phyloP scores from a whole-genome alignment of 2,888 invertebrate species.

The Deroplatys truncata region DNA sequence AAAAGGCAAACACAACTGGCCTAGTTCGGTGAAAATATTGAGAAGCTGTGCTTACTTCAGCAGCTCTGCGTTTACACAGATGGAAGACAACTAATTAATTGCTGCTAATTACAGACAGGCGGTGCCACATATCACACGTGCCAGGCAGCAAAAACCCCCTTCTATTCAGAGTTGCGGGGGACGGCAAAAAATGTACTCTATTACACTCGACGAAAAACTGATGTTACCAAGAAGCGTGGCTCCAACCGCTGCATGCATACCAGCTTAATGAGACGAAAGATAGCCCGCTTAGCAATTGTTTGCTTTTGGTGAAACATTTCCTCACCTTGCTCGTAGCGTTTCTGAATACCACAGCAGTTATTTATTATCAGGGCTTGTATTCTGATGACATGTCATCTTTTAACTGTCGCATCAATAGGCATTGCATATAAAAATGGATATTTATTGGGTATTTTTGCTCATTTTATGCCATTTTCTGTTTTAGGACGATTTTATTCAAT shows the following conservation, averaged over 20 bases:
- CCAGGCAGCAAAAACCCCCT: background rate
- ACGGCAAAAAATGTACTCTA: background rate
- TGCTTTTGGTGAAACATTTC: no score
- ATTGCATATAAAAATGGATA: no score
- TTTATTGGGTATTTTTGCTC: no score
- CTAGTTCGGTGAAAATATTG: background rate
- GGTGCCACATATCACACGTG: background rate
- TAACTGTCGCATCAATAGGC: no score
- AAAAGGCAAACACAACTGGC: background rate
- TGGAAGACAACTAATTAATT: background rate
- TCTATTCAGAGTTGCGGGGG: background rate
- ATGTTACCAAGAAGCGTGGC: background rate
- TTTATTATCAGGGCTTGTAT: no score
- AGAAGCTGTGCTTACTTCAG: background rate
- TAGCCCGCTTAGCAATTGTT: background rate
- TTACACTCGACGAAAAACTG: background rate
- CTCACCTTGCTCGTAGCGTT: no score
- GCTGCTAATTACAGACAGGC: background rate
- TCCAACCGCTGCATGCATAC: background rate
- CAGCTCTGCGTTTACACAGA: background rate
- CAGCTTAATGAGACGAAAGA: background rate
- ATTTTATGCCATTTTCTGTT: no score
- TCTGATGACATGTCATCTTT: no score
- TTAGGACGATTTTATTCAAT: no score
- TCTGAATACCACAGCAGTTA: no score